A percentile compares a stretch with the other conserved stretches of the same genome.
Evolutionary conservation across 1,140 invertebrate genomes (phyloP).

Genomic region (Oedothorax gibbosus): DNA sequence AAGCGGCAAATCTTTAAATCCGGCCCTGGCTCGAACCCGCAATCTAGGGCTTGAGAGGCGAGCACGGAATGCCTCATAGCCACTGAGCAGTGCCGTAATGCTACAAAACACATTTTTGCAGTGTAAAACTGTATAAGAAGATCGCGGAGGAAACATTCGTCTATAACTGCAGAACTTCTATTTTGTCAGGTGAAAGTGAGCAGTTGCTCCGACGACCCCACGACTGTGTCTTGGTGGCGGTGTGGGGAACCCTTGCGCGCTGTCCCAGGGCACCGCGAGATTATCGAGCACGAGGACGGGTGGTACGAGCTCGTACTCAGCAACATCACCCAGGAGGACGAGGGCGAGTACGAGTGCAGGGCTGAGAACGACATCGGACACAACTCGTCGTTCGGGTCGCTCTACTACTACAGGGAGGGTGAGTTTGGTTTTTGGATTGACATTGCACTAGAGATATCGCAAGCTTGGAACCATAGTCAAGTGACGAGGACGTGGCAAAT

Average conservation of each 20-base stretch:
- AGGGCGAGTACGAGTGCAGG: conserved; percentile 71
- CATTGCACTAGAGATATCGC: too few relatives aligned
- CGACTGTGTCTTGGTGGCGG: conserved; percentile 66
- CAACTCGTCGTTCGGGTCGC: conserved; percentile 68
- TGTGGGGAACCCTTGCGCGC: conserved; percentile 66
- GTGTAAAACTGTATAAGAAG: too few relatives aligned
- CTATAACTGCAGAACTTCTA: too few relatives aligned
- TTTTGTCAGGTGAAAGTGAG: conserved; percentile 65
- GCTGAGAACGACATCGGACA: conserved; percentile 71
- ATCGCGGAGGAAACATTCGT: too few relatives aligned
- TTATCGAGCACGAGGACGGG: conserved; percentile 39
- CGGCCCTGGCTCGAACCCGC: too few relatives aligned
- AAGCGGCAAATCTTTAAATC: too few relatives aligned
- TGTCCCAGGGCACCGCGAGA: conserved; percentile 61
- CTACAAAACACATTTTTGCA: too few relatives aligned
- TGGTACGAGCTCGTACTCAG: conserved; percentile 66
- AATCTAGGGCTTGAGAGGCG: too few relatives aligned
- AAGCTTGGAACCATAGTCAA: too few relatives aligned
- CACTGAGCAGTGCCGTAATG: too few relatives aligned
- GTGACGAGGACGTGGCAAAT: too few relatives aligned
- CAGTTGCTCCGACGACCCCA: conserved; percentile 64
- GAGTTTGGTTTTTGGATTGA: not conserved
- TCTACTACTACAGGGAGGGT: conserved; percentile 65
- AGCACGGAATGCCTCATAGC: too few relatives aligned
- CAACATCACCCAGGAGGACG: conserved; percentile 68